Evolutionary conservation across 2,888 invertebrate genomes (phyloP).

Genomic region (Synergus gifuensis): DNA sequence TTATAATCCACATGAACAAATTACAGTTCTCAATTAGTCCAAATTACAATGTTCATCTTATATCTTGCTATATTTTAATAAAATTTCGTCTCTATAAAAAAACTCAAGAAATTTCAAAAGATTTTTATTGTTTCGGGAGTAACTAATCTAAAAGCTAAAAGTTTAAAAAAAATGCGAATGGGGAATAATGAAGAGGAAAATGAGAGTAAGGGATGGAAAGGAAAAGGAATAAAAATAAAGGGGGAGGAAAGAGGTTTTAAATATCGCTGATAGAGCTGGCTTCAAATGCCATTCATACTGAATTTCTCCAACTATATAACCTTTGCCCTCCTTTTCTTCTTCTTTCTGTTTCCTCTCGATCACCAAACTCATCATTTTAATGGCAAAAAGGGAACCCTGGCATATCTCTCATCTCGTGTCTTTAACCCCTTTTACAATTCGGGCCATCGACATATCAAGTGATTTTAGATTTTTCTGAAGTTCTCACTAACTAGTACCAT

Average conservation of each 20-base stretch:
- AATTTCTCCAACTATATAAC: constrained; percentile 62
- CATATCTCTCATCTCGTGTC: constrained; percentile 31
- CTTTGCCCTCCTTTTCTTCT: constrained; percentile 50
- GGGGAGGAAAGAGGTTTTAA: constrained; percentile 62
- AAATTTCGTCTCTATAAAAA: too few species aligned
- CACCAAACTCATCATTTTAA: constrained; percentile 43
- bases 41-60: not conserved
- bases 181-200: not conserved
- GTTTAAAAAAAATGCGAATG: not conserved
- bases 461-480: not conserved
- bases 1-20: not conserved
- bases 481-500: not conserved
- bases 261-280: constrained; percentile 72
- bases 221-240: not conserved
- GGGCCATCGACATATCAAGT: not conserved
- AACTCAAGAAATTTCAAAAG: too few species aligned
- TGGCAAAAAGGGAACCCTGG: constrained; percentile 18
- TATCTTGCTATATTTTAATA: too few species aligned
- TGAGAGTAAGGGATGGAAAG: not conserved
- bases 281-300: constrained; percentile 64
- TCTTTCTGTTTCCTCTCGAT: constrained; percentile 34
- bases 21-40: not conserved
- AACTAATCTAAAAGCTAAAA: not conserved
- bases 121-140: too few species aligned
- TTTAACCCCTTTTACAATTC: constrained; percentile 10